Conservation (phyloP, 2,797 vertebrate genomes). For the Eulemur albifrons region DNA sequence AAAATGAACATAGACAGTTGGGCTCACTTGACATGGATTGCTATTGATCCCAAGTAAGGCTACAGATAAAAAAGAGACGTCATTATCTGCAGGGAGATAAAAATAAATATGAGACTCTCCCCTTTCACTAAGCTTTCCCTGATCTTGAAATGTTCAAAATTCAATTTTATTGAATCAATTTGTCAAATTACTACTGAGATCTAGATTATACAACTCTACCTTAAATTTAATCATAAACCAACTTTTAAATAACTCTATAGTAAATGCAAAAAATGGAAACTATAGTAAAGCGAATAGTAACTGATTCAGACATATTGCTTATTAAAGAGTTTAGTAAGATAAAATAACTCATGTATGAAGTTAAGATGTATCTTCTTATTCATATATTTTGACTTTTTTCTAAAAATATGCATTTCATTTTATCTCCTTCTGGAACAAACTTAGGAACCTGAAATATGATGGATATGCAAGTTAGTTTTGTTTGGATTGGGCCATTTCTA, state of each 20-base stretch:
- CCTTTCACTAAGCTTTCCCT: not conserved
- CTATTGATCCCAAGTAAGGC: not conserved
- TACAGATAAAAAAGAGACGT: not conserved
- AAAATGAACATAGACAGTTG: not conserved
- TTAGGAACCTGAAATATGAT: not conserved
- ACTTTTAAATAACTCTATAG: not conserved
- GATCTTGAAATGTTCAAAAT: conserved; percentile 9
- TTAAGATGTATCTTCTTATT: conserved; percentile 22
- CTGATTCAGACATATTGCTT: not conserved
- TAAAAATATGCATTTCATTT: conserved; percentile 1
- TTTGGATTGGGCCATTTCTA: not conserved
- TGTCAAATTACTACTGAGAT: not conserved
- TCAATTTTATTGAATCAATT: conserved; percentile 25
- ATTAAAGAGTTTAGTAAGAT: not conserved
- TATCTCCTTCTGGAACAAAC: conserved; percentile 1
- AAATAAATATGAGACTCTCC: not conserved
- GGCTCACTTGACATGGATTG: not conserved
- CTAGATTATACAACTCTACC: not conserved
- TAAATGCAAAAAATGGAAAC: not conserved
- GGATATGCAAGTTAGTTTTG: not conserved
- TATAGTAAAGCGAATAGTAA: not conserved
- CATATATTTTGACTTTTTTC: not conserved
- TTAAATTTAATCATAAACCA: conserved; percentile 49
- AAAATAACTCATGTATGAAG: not conserved
- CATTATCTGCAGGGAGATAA: not conserved